Base-by-base conservation (phyloP, 2,888 invertebrate species). In the Tenthredo distinguenda region DNA sequence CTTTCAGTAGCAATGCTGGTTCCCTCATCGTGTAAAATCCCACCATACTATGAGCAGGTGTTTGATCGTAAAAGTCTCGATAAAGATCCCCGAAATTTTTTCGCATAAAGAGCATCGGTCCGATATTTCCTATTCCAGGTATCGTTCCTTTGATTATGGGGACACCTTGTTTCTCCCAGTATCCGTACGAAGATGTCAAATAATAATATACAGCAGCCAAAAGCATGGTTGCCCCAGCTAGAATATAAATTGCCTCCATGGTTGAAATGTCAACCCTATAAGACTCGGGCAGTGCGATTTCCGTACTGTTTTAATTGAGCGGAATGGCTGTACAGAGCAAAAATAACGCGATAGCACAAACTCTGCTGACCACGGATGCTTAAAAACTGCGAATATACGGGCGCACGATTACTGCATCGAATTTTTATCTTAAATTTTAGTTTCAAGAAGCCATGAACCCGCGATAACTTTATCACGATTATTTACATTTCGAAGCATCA, bases 1-100 rank as follows among this genome's bases (percentile, higher is more conserved):
- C 92, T 0, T 89, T 87, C 0, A 91, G 3, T 9, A 92, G 31
- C 0, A 91, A 82, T 26, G 74, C 81, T 1, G 91, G 91, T 2
- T 55, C 72, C 6, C 71, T 86, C 7, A 88, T 85, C 62, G 89
- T 86, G 72, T n/a, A 87, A 12, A 10, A 40, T 26, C 81, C 81
- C 10, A 81, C 65, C 62, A 81, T 81, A 81, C 81, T 81, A 3
- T 37, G 34, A 10, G 40, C 43, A 21, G 62, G 62, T 37, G 62
- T 81, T 26, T 62, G 12, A 18, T 81, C 18, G 26, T 81, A 81
- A 65, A 62, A 62, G 5, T 81, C 81, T 21, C 15, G 34, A 9
- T 34, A 34, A 12, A 81, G 10, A n/a, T n/a, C 18, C 31, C 6
- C n/a, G 34, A 79, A 55, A 55, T 62, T 81, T 65, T 81, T 81